Conservation (phyloP, 2,113 vertebrate species). For the Cranoglanis bouderius region DNA sequence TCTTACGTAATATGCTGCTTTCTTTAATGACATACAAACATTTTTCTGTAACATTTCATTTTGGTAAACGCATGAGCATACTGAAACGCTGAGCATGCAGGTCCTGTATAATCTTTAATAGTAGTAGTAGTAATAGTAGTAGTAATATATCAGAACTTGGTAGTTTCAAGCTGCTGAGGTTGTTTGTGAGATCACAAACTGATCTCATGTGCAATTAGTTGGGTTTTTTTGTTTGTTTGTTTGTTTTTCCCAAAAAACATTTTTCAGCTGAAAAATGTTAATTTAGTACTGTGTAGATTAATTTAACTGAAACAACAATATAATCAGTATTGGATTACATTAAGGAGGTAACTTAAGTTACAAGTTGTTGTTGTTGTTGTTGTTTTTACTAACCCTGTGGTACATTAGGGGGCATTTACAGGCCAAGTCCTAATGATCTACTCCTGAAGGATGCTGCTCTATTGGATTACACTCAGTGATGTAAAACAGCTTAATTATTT, state of each 20-base stretch:
- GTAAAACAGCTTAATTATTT: constrained; percentile 53
- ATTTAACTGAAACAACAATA: not conserved
- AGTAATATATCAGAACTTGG: not conserved
- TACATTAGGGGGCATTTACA: constrained; percentile 29
- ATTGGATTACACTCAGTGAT: constrained; percentile 48
- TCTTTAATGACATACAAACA: too few relatives aligned
- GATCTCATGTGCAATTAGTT: not conserved
- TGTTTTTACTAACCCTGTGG: not conserved
- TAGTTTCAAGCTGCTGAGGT: too few relatives aligned
- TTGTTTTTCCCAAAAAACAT: not conserved
- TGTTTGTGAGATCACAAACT: not conserved
- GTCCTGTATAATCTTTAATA: too few relatives aligned
- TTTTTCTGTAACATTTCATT: too few relatives aligned
- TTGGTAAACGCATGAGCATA: too few relatives aligned
- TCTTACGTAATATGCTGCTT: too few relatives aligned
- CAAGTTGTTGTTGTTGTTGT: not conserved
- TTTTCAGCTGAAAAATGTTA: not conserved
- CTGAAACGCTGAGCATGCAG: too few relatives aligned
- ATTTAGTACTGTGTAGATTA: not conserved
- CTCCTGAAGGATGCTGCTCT: constrained; percentile 37
- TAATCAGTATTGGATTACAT: not conserved
- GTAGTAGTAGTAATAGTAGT: too few relatives aligned
- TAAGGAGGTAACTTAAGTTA: not conserved
- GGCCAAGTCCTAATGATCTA: constrained; percentile 39
- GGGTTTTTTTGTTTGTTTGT: too few relatives aligned